A percentile compares a stretch with the other conserved stretches of the same genome.
Evolutionary conservation across 2,888 invertebrate species (phyloP).

Genomic region (Quadroppia sp.): DNA sequence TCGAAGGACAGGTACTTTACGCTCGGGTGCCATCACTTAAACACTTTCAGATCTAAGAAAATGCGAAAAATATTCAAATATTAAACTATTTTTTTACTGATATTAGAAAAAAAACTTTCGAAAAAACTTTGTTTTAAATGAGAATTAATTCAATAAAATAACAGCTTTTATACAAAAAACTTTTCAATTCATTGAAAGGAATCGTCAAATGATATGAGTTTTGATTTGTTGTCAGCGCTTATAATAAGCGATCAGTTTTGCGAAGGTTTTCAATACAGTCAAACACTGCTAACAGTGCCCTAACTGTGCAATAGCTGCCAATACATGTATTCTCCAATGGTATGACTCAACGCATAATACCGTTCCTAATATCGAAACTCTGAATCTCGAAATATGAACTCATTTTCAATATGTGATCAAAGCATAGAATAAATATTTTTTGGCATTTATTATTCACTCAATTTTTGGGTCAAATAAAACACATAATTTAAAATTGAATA

Average conservation of each 20-base stretch:
- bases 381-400: background rate
- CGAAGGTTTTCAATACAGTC: conserved; percentile 23
- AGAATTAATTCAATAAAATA: background rate
- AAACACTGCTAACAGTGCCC: background rate
- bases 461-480: background rate
- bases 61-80: background rate
- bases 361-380: background rate
- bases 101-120: background rate
- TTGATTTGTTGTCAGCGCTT: conserved; percentile 16
- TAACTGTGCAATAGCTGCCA: background rate
- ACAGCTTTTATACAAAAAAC: conserved; percentile 6
- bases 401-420: no score
- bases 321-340: background rate
- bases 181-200: background rate
- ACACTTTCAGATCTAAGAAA: background rate
- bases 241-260: conserved; percentile 17
- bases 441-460: no score
- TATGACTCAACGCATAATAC: conserved; percentile 20
- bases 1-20: conserved; percentile 70
- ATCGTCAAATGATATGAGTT: conserved; percentile 9
- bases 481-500: background rate
- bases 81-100: background rate
- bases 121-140: background rate
- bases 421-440: no score
- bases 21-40: conserved; percentile 48